Evolutionary conservation across 1,140 invertebrate genomes (phyloP).

Genomic region (Druon quercuslanigerum): DNA sequence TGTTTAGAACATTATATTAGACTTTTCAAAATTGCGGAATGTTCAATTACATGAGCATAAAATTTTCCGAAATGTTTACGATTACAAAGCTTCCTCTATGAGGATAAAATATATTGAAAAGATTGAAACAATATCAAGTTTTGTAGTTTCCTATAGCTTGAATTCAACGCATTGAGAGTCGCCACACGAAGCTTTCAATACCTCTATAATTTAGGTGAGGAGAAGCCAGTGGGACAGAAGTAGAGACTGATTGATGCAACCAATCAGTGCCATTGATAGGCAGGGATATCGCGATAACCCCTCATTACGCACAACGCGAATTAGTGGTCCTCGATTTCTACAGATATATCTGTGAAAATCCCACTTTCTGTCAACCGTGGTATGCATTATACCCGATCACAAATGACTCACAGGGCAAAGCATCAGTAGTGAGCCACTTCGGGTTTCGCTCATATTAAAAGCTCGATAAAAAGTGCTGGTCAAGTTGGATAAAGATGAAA

Average conservation of each 20-base stretch:
- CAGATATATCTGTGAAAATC: constrained; percentile 4
- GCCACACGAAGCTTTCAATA: constrained; percentile 16
- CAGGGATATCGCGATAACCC: constrained; percentile 27
- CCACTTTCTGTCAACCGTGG: neutral
- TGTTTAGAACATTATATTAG: too few relatives aligned
- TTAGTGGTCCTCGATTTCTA: constrained; percentile 29
- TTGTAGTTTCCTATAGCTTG: neutral
- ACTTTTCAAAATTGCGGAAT: too few relatives aligned
- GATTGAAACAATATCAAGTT: too few relatives aligned
- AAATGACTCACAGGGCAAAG: neutral
- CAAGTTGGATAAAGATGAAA: too few relatives aligned
- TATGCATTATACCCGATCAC: neutral
- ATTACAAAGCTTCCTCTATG: too few relatives aligned
- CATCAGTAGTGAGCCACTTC: too few relatives aligned
- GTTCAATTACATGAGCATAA: too few relatives aligned
- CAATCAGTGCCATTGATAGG: constrained; percentile 40
- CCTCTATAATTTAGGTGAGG: constrained; percentile 26
- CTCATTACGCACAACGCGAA: constrained; percentile 3
- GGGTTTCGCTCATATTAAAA: too few relatives aligned
- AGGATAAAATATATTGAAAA: too few relatives aligned
- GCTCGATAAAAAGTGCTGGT: too few relatives aligned
- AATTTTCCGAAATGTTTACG: too few relatives aligned
- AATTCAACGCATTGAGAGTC: neutral
- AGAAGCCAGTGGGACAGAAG: neutral
- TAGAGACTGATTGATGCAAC: constrained; percentile 36